Base-by-base conservation (phyloP, 2,113 vertebrate species). In the Rhinolophus sinicus region DNA sequence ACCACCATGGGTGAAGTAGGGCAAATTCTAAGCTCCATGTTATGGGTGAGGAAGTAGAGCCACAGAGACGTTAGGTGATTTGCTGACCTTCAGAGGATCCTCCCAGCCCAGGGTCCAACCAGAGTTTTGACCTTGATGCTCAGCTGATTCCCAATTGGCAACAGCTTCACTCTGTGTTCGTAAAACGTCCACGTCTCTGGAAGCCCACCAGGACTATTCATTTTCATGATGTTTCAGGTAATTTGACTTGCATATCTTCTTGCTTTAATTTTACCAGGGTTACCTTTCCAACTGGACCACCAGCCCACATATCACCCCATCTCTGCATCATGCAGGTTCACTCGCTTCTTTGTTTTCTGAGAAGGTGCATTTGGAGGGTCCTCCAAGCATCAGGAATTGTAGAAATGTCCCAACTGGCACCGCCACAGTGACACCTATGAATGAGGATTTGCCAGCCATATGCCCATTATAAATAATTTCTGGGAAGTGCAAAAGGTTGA, bases 1-100 rank as follows among this genome's bases (percentile, higher is more conserved):
- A 3, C 6, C 4, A 5, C 16, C 2, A 11, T 0, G n/a, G 35
- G 5, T 0, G 19, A 21, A 1, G 44, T 12, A 11, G 12, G 47
- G 1, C 9, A 47, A 5, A 24, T 16, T 0, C 26, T 13, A 50
- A 64, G 33, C 9, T 14, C 30, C 1, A 2, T 24, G 1, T 5
- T 1, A 5, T 8, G 64, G 14, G 9, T 2, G 89, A 58, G 5
- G 75, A 24, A 2, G 4, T 4, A 11, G 21, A 2, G 4, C 64
- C 30, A 18, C 64, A 14, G 50, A 13, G 35, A 21, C 1, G 28
- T 16, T 10, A 33, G 13, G n/a, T 8, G 0, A 11, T 28, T 26
- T 0, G 26, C n/a, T 65, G 40, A 30, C 8, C 78, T 44, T 62
- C 44, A 9, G 40, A 18, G 67, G 18, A n/a, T 0, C 28, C 28